Percentiles rank a stretch among this genome's conserved stretches.
Evolutionary conservation across 2,113 vertebrate species (phyloP).

Genomic region (Nannobrachium achirus): DNA sequence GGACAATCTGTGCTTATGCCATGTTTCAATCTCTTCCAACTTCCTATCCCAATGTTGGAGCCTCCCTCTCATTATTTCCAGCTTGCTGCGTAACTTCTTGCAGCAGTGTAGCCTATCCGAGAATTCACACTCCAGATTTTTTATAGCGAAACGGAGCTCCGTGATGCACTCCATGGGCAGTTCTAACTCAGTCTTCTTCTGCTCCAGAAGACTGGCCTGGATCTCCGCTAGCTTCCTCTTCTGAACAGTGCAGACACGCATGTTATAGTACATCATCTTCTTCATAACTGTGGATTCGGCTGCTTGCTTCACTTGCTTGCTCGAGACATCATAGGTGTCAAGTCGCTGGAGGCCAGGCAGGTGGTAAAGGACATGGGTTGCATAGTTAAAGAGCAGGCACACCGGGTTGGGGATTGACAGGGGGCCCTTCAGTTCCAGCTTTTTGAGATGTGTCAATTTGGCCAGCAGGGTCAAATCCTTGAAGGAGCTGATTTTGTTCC

Average conservation of each 20-base stretch:
- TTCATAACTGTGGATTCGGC: conserved; percentile 88
- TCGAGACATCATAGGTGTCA: conserved; percentile 84
- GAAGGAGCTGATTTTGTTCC: conserved; percentile 89
- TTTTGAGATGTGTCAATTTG: conserved; percentile 76
- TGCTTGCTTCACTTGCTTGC: conserved; percentile 83
- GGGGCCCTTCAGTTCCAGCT: conserved; percentile 85
- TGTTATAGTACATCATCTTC: conserved; percentile 93
- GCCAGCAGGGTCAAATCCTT: conserved; percentile 87
- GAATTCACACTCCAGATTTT: conserved; percentile 81
- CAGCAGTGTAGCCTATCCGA: conserved; percentile 46
- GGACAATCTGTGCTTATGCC: conserved; percentile 70
- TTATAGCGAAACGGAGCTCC: conserved; percentile 76
- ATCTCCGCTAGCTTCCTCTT: conserved; percentile 77
- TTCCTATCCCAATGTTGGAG: conserved; percentile 76
- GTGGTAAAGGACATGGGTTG: conserved; percentile 88
- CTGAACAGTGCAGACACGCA: conserved; percentile 82
- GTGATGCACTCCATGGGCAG: conserved; percentile 82
- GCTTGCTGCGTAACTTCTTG: conserved; percentile 75
- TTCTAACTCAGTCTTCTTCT: conserved; percentile 75
- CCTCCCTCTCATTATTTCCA: conserved; percentile 75
- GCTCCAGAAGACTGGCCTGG: conserved; percentile 74
- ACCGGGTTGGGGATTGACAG: conserved; percentile 85
- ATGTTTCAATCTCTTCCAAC: conserved; percentile 76
- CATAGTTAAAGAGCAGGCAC: conserved; percentile 88
- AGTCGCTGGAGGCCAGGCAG: conserved; percentile 84